A percentile compares a stretch with the other conserved stretches of the same genome.
Conservation (phyloP, 2,888 invertebrate species). For the Autographa gamma region DNA sequence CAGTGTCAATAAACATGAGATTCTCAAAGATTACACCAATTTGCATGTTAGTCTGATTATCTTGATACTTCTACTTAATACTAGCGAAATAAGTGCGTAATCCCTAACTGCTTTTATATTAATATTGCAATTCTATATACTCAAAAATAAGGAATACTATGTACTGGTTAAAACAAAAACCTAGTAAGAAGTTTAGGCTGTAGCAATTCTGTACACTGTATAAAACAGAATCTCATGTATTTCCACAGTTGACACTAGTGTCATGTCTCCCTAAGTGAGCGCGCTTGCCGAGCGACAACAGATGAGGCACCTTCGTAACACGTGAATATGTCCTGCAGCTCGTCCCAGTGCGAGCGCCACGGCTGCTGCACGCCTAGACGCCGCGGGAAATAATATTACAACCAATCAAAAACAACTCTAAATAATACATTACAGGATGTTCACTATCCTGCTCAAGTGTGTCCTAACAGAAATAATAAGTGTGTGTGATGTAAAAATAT, state of each 20-base stretch:
- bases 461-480: background rate
- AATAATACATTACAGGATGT: slow-evolving; percentile 12
- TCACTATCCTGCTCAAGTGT: background rate
- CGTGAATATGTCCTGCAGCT: slow-evolving; percentile 77
- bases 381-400: background rate
- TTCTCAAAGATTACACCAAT: background rate
- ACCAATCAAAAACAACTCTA: slow-evolving; percentile 29
- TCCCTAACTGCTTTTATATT: background rate
- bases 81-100: background rate
- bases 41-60: background rate
- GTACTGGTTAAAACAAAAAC: no score
- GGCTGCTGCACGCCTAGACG: slow-evolving; percentile 31
- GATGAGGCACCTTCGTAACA: slow-evolving; percentile 63
- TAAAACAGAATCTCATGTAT: background rate
- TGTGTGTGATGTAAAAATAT: slow-evolving; percentile 15
- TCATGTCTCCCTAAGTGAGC: no score
- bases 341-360: slow-evolving; percentile 77
- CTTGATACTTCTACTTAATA: background rate
- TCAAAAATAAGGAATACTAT: no score
- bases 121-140: no score
- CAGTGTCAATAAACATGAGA: background rate
- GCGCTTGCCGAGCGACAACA: slow-evolving; percentile 24
- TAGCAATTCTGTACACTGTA: background rate
- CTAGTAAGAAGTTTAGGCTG: background rate
- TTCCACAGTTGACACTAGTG: no score